Evolutionary conservation across 2,888 invertebrate species (phyloP).

Genomic region (Monoplex corrugatus): DNA sequence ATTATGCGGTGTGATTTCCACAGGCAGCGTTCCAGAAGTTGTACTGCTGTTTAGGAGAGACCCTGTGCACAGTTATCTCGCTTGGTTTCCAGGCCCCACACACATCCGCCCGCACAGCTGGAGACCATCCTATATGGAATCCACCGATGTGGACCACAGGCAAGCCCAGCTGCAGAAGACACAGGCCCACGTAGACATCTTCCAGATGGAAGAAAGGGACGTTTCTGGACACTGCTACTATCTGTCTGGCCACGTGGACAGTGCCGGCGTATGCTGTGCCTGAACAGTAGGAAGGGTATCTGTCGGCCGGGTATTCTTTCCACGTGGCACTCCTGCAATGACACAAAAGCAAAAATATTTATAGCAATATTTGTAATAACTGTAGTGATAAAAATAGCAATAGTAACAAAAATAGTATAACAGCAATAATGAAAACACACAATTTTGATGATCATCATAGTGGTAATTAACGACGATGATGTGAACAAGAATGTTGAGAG

Average conservation of each 20-base stretch:
- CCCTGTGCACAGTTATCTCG: background rate
- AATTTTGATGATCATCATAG: too few species aligned
- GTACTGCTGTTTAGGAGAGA: too few species aligned
- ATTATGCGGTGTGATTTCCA: too few species aligned
- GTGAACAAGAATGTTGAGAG: too few species aligned
- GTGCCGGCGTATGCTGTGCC: background rate
- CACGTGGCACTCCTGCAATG: background rate
- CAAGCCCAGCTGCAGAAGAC: background rate
- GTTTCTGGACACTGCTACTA: background rate
- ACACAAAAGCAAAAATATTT: too few species aligned
- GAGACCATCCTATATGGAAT: background rate
- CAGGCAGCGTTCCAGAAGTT: too few species aligned
- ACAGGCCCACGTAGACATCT: slow-evolving; percentile 20
- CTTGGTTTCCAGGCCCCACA: background rate
- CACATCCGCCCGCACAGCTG: background rate
- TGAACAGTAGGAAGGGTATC: background rate
- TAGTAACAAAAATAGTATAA: too few species aligned
- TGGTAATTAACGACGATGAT: too few species aligned
- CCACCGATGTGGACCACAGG: background rate
- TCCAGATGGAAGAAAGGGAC: slow-evolving; percentile 13
- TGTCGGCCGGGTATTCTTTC: background rate
- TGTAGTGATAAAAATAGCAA: too few species aligned
- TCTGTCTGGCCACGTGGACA: background rate
- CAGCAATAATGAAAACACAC: too few species aligned
- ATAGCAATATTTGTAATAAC: too few species aligned